Base-by-base conservation (phyloP, 2,888 invertebrate species). In the Phyllotreta striolata region DNA sequence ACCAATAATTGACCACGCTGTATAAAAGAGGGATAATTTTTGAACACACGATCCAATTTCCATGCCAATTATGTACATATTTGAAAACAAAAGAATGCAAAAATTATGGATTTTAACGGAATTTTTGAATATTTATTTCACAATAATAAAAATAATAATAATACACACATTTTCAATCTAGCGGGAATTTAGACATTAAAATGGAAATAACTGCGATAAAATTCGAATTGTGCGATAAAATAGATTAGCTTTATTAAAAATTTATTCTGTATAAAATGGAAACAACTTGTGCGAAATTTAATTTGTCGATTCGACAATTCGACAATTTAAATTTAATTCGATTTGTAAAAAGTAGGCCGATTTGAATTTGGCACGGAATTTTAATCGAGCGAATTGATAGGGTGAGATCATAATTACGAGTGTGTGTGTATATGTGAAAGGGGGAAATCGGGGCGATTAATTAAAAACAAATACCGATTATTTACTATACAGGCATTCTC, bases 401-500 rank as follows among this genome's bases (percentile, higher is more conserved):
- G 55, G 40, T 55, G 49, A 62, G 47, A 55, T 49, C 24, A 24
- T 24, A 24, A 24, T 24, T 24, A 24, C 4, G 24, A 24, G 24
- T 24, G 24, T 24, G 1, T 24, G 24, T 24, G 24, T 24, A 24
- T 24, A 24, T 24, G 24, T 24, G 24, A 3, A 24, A 24, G 24
- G 24, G 24, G 4, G 4, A 24, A 24, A 3, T 4, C 2, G 24
- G 24, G 24, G 1, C 24, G 4, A 3, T 24, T 3, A 24, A 3
- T 58, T 35, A 63, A 67, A 64, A 63, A 1, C 60, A 72, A 73
- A 71, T 69, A 70, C 70, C 68, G 64, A 74, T 69, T 66, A 66
- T 54, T 54, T 62, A 65, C 66, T 65, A 67, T 52, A 61, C 77
- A 77, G 76, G 76, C 77, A 76, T 58, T 72, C 76, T 76, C 24